Percentiles rank a stretch among this genome's conserved stretches.
These are phyloP conservation scores for Neelides folsomi DNA, from an alignment of 2,888 invertebrate genomes.

Conservation along the genomic window DNA sequence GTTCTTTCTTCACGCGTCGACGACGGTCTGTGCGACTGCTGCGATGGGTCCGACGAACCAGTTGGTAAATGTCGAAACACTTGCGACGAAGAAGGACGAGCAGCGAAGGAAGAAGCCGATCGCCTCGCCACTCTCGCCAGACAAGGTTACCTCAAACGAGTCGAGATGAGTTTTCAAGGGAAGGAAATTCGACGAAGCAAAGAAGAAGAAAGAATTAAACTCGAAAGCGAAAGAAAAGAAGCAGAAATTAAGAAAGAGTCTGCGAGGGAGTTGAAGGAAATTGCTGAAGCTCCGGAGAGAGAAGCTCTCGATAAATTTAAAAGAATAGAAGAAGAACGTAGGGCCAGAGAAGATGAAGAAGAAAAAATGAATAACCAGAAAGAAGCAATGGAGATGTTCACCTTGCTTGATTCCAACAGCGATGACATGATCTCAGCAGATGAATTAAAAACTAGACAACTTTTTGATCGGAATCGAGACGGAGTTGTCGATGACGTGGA, in stretches of 20 bases:
- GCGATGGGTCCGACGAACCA: constrained; percentile 49
- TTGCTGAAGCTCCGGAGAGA: constrained; percentile 58
- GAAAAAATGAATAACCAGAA: constrained; percentile 46
- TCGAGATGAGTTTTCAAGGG: constrained; percentile 61
- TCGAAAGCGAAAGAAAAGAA: constrained; percentile 54
- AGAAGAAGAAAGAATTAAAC: constrained; percentile 36
- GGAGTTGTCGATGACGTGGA: constrained; percentile 80
- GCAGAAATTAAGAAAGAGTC: constrained; percentile 68
- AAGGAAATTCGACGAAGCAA: constrained; percentile 60
- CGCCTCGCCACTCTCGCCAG: constrained; percentile 57
- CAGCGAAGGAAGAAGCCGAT: constrained; percentile 60
- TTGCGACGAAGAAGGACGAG: constrained; percentile 65
- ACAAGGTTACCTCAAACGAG: constrained; percentile 61
- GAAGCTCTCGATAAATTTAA: constrained; percentile 63
- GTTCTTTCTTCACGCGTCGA: constrained; percentile 75
- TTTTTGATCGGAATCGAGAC: constrained; percentile 79
- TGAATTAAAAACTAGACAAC: constrained; percentile 49
- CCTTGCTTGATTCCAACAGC: constrained; percentile 62
- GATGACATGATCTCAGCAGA: constrained; percentile 46
- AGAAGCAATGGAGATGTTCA: constrained; percentile 62
- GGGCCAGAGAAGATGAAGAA: constrained; percentile 46
- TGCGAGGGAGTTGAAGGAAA: constrained; percentile 56
- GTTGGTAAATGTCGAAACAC: constrained; percentile 54
- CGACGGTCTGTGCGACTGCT: constrained; percentile 82
- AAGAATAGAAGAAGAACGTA: constrained; percentile 48